Base-by-base conservation (phyloP, 2,113 vertebrate species). In the Alligator mississippiensis region DNA sequence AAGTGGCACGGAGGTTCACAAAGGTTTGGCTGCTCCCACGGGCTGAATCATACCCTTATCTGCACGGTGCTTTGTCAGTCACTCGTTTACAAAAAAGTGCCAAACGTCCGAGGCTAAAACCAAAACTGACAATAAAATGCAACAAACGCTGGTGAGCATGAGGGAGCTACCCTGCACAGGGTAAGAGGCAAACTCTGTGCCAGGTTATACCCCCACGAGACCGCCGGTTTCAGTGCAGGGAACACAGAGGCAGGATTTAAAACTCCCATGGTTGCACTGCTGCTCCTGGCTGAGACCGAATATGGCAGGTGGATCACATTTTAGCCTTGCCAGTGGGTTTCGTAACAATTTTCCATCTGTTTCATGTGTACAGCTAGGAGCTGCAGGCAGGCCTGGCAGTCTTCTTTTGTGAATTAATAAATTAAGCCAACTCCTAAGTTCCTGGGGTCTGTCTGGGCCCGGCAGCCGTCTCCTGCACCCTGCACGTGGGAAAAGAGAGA, bases 291-390 rank as follows among this genome's bases (percentile, higher is more conserved):
- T 2, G 25, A 27, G 47, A 47, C 28, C 63, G 4, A 4, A 59
- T 4, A 13, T 0, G 0, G 38, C 80, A 62, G n/a, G 27, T 3
- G 8, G 19, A 30, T n/a, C 24, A 16, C 2, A 4, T 3, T 10
- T 5, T 2, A 54, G 25, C 38, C 70, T 14, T 22, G 2, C 27
- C 22, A 80, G 18, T 2, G 63, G 47, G 28, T 15, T 72, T 34
- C 59, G 19, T 19, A 38, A 75, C 24, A 34, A 13, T 6, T 1
- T 77, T 30, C 89, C 27, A 3, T 24, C 86, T 17, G 18, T 47
- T 25, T 38, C 18, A 70, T 74, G 34, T 24, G 24, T 16, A 22
- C 30, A 2, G 3, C 10, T 3, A 28, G 19, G 24, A 77, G 62
- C 80, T 78, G 57, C 70, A 14, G 22, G 16, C 6, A 66, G 9